phyloP scores from a whole-genome alignment of 92 coral and sea anemone species.

The Heteractis magnifica region DNA sequence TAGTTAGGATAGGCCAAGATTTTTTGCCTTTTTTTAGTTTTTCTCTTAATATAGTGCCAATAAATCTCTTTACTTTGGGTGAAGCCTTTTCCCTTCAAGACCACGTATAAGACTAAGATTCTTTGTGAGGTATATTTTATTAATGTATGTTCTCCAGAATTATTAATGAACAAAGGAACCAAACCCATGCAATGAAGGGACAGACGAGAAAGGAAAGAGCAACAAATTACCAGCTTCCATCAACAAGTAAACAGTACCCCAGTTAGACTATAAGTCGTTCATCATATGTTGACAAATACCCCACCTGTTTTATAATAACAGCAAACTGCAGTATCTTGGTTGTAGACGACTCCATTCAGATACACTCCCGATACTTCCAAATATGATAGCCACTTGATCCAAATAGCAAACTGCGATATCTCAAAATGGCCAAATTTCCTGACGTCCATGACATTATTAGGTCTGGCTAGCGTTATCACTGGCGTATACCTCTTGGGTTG shows the following conservation, averaged over 20 bases:
- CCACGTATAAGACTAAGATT: neutral
- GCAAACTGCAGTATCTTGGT: conserved; percentile 52
- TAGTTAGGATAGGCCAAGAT: too few species aligned
- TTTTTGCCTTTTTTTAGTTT: too few species aligned
- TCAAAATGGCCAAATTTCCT: conserved; percentile 75
- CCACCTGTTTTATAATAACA: conserved; percentile 71
- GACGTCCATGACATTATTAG: conserved; percentile 53
- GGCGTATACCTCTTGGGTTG: conserved; percentile 65
- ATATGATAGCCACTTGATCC: conserved; percentile 69
- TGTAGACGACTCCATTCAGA: conserved; percentile 43
- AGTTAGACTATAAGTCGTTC: neutral
- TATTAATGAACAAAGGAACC: too few species aligned
- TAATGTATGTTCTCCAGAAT: too few species aligned
- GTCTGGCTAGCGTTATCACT: conserved; percentile 82
- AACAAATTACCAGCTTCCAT: too few species aligned
- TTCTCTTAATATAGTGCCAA: too few species aligned
- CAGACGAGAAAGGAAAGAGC: too few species aligned
- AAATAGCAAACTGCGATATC: conserved; percentile 89
- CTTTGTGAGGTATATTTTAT: too few species aligned
- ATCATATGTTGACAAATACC: neutral
- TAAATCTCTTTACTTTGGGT: neutral
- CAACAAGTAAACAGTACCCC: too few species aligned
- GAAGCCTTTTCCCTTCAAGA: neutral
- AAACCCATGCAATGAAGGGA: too few species aligned
- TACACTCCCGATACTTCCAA: conserved; percentile 64